Base-by-base conservation (phyloP, 2,113 vertebrate species). In the Hoplias malabaricus region DNA sequence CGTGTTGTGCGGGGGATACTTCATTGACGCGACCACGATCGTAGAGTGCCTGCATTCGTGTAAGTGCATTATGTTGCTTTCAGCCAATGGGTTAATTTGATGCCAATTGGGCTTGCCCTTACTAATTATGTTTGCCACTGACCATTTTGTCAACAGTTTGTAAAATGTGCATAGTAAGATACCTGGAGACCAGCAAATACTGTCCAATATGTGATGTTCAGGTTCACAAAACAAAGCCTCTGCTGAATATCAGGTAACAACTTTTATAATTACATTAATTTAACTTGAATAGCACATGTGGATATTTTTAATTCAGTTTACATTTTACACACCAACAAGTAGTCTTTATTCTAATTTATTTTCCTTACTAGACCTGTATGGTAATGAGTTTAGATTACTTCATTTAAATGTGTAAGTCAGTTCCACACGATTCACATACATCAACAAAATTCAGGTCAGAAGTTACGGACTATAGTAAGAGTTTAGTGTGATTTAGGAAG, bases 171-270 rank as follows among this genome's bases (percentile, higher is more conserved):
- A 99, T 99, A 84, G 98, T 99, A 38, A 95, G 96, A 77, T 99
- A 99, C 88, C 90, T 99, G 93, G 97, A 99, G 91, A 95, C 96
- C 85, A 99, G 96, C 94, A 99, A 99, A 89, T 99, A 97, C 87
- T 99, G 98, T 90, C 98, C 98, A 21, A 98, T 99, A 84, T 99
- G 98, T 87, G 98, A 99, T 83, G 98, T 99, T 78, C 98, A 99
- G 91, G 98, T 99, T 86, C 98, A 99, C 89, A 99, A 99, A 95
- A 99, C 98, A 56, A 97, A 97, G 80, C 98, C 98, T 27, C 93
- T 98, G 78, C 94, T 98, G 84, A 99, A 99, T 85, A 99, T 99
- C 85, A 95, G 98, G 98, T 98, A 93, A 89, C 2, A 2, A n/a
- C 0, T 38, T 74, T 54, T 29, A 16, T 38, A 4, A 4, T 42